Evolutionary conservation across 2,797 vertebrate species (phyloP).

Genomic region (Bufotes viridis): DNA sequence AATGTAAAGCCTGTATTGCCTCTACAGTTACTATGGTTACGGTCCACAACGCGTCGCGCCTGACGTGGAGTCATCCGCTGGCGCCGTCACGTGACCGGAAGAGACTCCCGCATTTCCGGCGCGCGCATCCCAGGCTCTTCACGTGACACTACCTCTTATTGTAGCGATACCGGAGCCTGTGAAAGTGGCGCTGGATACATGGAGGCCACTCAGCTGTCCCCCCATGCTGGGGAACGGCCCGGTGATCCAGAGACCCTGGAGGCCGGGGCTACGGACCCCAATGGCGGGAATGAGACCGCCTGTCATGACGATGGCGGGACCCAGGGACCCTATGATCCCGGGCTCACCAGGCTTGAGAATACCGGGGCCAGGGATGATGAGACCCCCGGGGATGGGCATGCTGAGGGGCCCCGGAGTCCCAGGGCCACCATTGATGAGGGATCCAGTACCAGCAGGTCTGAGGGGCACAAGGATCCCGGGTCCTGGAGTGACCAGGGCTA

Average conservation of each 20-base stretch:
- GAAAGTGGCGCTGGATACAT: constrained; percentile 61
- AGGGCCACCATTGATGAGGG: too few species aligned
- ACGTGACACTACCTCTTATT: neutral
- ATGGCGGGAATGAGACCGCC: constrained; percentile 3
- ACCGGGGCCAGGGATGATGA: too few species aligned
- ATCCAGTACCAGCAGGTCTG: too few species aligned
- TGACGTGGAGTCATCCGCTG: neutral
- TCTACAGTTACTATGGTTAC: too few species aligned
- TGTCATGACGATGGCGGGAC: neutral
- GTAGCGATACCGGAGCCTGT: neutral
- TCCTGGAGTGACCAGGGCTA: too few species aligned
- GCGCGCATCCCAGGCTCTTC: neutral
- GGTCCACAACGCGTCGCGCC: too few species aligned
- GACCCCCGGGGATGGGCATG: too few species aligned
- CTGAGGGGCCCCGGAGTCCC: too few species aligned
- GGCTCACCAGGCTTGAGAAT: too few species aligned
- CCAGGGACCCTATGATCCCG: neutral
- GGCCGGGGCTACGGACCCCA: constrained; percentile 7
- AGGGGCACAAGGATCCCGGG: too few species aligned
- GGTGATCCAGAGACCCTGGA: constrained; percentile 31
- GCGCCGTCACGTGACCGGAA: constrained; percentile 36
- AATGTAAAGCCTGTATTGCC: too few species aligned
- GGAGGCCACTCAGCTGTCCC: constrained; percentile 41
- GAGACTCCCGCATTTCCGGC: neutral
- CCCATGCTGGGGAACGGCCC: constrained; percentile 47